A percentile compares a stretch with the other conserved stretches of the same genome.
phyloP scores from a whole-genome alignment of 2,797 vertebrate species.

The Sciurus carolinensis region DNA sequence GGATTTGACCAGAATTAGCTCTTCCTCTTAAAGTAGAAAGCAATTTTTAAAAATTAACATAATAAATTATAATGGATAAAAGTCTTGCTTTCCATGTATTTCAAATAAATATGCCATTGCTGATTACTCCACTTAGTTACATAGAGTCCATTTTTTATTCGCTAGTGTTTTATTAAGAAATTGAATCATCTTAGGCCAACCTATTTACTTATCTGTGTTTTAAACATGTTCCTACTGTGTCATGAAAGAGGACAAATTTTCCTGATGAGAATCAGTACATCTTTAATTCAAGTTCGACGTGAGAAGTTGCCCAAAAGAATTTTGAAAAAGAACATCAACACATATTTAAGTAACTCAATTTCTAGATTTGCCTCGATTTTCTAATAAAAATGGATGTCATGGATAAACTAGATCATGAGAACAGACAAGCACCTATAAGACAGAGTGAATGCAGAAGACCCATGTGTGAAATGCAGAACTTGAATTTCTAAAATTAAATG shows the following conservation, averaged over 20 bases:
- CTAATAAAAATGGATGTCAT: background rate
- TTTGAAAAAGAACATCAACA: background rate
- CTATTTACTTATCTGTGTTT: background rate
- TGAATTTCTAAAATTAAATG: background rate
- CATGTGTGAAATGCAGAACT: background rate
- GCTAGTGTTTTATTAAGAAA: background rate
- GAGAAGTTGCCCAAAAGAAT: background rate
- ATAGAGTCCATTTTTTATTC: background rate
- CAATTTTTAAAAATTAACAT: background rate
- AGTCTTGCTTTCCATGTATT: background rate
- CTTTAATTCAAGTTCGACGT: background rate
- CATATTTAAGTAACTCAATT: background rate
- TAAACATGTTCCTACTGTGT: background rate
- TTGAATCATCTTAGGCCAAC: background rate
- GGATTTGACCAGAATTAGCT: background rate
- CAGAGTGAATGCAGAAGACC: background rate
- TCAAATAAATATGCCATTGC: background rate
- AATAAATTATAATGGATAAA: background rate
- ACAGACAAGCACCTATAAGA: background rate
- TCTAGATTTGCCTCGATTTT: background rate
- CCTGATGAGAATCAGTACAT: background rate
- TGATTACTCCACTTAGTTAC: background rate
- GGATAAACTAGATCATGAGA: background rate
- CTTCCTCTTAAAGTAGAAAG: background rate
- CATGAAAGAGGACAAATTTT: background rate